Evolutionary conservation across 2,113 vertebrate species (phyloP).

Genomic region (Recurvirostra avosetta): DNA sequence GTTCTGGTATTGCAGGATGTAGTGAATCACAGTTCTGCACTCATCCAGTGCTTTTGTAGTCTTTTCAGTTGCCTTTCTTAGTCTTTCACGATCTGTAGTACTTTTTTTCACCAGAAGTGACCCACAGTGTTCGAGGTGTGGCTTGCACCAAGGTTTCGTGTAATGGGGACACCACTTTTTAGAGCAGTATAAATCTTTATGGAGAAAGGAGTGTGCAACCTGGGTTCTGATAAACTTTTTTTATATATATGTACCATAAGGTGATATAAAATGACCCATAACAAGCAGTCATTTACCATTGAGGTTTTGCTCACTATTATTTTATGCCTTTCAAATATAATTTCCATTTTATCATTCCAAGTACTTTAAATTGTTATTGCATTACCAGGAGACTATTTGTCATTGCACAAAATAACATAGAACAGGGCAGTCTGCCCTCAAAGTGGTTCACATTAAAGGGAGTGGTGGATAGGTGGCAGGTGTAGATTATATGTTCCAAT

Average conservation of each 20-base stretch:
- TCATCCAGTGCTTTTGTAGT: background rate
- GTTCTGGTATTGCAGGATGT: background rate
- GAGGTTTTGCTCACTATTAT: background rate
- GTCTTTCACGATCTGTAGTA: background rate
- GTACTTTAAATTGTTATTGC: background rate
- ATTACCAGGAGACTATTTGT: background rate
- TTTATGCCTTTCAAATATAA: background rate
- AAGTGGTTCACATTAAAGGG: background rate
- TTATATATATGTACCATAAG: background rate
- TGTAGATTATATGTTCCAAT: background rate
- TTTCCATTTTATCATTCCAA: conserved; percentile 4
- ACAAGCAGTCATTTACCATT: background rate
- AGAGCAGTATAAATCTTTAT: background rate
- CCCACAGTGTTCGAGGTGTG: background rate
- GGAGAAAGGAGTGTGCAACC: background rate
- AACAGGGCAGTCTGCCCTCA: background rate
- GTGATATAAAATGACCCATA: background rate
- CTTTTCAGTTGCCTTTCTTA: background rate
- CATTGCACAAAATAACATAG: background rate
- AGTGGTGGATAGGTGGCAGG: background rate
- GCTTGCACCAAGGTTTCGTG: background rate
- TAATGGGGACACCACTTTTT: background rate
- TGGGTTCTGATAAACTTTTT: background rate
- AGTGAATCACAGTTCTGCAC: background rate
- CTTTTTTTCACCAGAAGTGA: background rate